Evolutionary conservation across 2,888 invertebrate genomes (phyloP).

Genomic region (Azorinus chamasolen): DNA sequence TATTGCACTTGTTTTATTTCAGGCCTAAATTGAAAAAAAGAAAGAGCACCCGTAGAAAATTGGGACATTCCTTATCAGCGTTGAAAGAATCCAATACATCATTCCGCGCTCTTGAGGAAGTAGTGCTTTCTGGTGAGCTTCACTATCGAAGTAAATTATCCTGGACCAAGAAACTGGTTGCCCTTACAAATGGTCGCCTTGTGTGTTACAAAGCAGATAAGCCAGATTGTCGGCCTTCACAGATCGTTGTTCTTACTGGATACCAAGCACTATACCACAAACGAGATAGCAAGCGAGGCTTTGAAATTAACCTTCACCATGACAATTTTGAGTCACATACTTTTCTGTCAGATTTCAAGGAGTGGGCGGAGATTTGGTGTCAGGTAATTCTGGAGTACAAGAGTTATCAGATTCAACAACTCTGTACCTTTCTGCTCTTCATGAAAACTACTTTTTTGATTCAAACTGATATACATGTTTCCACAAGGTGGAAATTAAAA

Average conservation of each 20-base stretch:
- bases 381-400: too few species aligned
- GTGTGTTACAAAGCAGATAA: slow-evolving; percentile 80
- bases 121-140: slow-evolving; percentile 79
- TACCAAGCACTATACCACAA: slow-evolving; percentile 76
- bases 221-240: slow-evolving; percentile 72
- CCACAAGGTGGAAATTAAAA: too few species aligned
- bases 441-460: neutral
- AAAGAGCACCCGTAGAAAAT: slow-evolving; percentile 51
- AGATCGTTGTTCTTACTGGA: slow-evolving; percentile 76
- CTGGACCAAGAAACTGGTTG: slow-evolving; percentile 80
- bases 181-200: slow-evolving; percentile 76
- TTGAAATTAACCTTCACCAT: slow-evolving; percentile 78
- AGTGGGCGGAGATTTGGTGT: slow-evolving; percentile 81
- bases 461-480: too few species aligned
- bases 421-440: neutral
- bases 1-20: too few species aligned
- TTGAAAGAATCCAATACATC: slow-evolving; percentile 75
- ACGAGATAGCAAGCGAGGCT: slow-evolving; percentile 74
- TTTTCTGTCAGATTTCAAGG: slow-evolving; percentile 80
- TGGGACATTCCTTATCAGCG: slow-evolving; percentile 65
- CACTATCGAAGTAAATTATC: slow-evolving; percentile 77
- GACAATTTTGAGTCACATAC: slow-evolving; percentile 76
- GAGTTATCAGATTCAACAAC: neutral
- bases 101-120: slow-evolving; percentile 72
- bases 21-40: slow-evolving; percentile 74